phyloP scores from a whole-genome alignment of 2,113 vertebrate species.

The Xiphophorus maculatus region DNA sequence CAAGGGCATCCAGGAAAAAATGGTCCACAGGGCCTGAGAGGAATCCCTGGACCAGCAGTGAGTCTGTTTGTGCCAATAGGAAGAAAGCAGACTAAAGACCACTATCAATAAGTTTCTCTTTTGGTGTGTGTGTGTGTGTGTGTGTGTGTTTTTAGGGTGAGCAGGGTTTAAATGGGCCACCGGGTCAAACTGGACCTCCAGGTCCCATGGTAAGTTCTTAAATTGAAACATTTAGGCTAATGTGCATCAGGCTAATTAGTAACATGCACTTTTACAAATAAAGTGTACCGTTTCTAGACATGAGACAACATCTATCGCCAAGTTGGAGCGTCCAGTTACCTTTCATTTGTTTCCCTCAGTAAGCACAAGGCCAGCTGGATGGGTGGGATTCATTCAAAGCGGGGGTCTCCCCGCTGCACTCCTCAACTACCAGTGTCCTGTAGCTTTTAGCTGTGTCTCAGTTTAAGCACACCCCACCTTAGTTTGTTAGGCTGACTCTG shows the following conservation, averaged over 20 bases:
- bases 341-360: no score
- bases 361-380: not conserved
- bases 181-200: slow-evolving; percentile 92
- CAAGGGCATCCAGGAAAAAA: slow-evolving; percentile 92
- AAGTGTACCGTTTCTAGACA: not conserved
- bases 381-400: not conserved
- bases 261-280: not conserved
- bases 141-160: slow-evolving; percentile 84
- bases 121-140: slow-evolving; percentile 7
- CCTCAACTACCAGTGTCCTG: not conserved
- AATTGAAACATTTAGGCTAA: not conserved
- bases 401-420: no score
- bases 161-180: slow-evolving; percentile 92
- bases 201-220: slow-evolving; percentile 90
- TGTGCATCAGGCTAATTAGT: not conserved
- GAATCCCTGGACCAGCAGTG: slow-evolving; percentile 94
- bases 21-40: slow-evolving; percentile 89
- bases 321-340: not conserved
- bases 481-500: no score
- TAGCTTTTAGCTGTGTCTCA: not conserved
- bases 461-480: not conserved
- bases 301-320: not conserved
- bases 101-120: not conserved
- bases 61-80: slow-evolving; percentile 61
- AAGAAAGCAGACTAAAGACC: not conserved